Percentiles rank a stretch among this genome's conserved stretches.
phyloP scores from a whole-genome alignment of 2,888 invertebrate species.

The Drosophila infuscata region DNA sequence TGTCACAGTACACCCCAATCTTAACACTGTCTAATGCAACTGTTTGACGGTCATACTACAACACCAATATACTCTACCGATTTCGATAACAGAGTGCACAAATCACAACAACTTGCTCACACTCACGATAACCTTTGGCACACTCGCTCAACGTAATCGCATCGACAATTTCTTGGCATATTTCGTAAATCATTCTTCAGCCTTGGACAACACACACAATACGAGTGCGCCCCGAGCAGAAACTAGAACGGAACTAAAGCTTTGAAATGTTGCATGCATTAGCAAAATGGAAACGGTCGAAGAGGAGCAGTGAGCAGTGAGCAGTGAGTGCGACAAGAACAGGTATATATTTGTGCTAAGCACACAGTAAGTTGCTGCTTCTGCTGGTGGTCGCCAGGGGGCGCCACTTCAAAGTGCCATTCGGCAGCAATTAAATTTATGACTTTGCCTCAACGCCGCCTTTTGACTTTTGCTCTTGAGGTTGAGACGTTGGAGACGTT shows the following conservation, averaged over 20 bases:
- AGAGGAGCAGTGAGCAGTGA: neutral
- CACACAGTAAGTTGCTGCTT: constrained; percentile 19
- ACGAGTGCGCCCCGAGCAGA: constrained; percentile 33
- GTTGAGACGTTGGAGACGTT: neutral
- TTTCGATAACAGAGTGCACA: neutral
- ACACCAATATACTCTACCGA: neutral
- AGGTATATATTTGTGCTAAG: constrained; percentile 23
- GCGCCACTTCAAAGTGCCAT: constrained; percentile 53
- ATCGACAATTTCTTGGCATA: constrained; percentile 66
- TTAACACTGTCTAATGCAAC: neutral
- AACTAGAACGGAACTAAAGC: constrained; percentile 72
- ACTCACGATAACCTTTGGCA: constrained; percentile 66
- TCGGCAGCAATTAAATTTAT: constrained; percentile 64
- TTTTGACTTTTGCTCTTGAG: constrained; percentile 61
- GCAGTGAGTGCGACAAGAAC: constrained; percentile 6
- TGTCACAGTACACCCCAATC: neutral
- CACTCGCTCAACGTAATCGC: constrained; percentile 64
- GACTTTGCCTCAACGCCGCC: constrained; percentile 15
- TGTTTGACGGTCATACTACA: neutral
- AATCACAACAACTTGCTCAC: constrained; percentile 8
- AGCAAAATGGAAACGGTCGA: constrained; percentile 64
- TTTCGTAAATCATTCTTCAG: constrained; percentile 62
- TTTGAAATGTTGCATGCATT: constrained; percentile 68
- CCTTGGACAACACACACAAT: constrained; percentile 34
- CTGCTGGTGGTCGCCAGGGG: constrained; percentile 34